Conservation (phyloP, 2,797 vertebrate species). For the Diplodus puntazzo region DNA sequence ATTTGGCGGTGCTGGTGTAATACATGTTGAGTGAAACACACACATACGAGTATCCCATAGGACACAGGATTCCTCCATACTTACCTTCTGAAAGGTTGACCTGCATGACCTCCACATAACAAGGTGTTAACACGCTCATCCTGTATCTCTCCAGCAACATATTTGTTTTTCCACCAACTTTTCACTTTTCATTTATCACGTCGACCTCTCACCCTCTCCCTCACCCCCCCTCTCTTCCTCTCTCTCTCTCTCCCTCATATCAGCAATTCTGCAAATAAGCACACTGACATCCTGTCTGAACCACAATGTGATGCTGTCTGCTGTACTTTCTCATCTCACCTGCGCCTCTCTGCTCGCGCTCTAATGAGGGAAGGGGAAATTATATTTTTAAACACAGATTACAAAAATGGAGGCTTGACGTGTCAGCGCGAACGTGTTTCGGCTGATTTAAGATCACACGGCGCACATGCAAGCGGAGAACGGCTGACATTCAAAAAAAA, state of each 20-base stretch:
- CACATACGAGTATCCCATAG: conserved; percentile 13
- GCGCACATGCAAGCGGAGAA: conserved; percentile 13
- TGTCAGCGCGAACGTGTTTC: conserved; percentile 35
- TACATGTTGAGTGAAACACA: conserved; percentile 25
- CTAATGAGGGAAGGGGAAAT: conserved; percentile 65
- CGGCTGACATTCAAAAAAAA: conserved; percentile 6
- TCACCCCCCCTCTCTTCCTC: conserved; percentile 4
- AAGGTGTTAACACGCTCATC: conserved; percentile 34
- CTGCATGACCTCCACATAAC: conserved; percentile 52
- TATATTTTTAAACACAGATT: conserved; percentile 61
- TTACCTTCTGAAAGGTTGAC: conserved; percentile 39
- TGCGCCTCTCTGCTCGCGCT: conserved; percentile 24
- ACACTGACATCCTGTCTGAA: conserved; percentile 49
- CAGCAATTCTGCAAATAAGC: conserved; percentile 55
- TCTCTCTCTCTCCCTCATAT: conserved; percentile 36
- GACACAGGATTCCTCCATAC: conserved; percentile 32
- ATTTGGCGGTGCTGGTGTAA: not conserved
- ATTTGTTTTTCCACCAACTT: conserved; percentile 62
- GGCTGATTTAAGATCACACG: conserved; percentile 32
- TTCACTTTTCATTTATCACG: conserved; percentile 67
- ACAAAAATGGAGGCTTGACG: conserved; percentile 28
- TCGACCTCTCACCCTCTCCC: conserved; percentile 16
- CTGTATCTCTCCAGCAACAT: conserved; percentile 48
- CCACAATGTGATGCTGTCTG: conserved; percentile 49
- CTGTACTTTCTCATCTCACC: conserved; percentile 51